Evolutionary conservation across 2,888 invertebrate species (phyloP), one percentile per base, ranked within the genome.

Genomic region (Oligia strigilis): DNA sequence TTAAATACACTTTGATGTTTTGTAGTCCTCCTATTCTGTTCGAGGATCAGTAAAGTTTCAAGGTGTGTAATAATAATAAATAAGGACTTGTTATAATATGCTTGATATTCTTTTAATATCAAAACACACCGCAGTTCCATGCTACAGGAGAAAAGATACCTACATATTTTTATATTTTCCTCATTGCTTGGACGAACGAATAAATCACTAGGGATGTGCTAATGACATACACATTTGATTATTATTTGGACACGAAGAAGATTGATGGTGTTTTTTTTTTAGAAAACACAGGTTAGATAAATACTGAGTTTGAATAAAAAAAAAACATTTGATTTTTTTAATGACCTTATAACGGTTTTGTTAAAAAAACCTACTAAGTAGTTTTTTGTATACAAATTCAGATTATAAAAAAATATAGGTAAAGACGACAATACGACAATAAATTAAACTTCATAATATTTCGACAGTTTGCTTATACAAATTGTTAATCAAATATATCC

Each of bases 11-110:
- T 83, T 80, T 87, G 80, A 82, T 78, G 70, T 88, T 87, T 86
- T 88, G 76, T 88, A 87, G 83, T 87, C 80, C 88, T 86, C 80
- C 87, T 71, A 81, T 88, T 66, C 76, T 88, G 86, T 86, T 82
- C 78, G 88, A 86, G 82, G 86, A 88, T 75, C 79, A 86, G 79
- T 88, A 86, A 74, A 85, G 82, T 88, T 55, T 86, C 78, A 85
- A 88, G 88, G 88, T 86, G 88, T 88, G 88, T 88, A 86, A 77
- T 46, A 36, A 64, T 55, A 52, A 75, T 14, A n/a, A 77, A 66
- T 60, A 69, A 77, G 62, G 71, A 77, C 69, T 72, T 77, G 58
- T 76, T 74, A 17, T 64, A 72, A 62, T 74, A 52, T n/a, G 86
- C 85, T 86, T 87, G 71, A 77, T 72, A 87, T 77, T 84, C 4